Percentiles rank a stretch among this genome's conserved stretches.
phyloP scores from a whole-genome alignment of 2,888 invertebrate genomes.

The Melipona bicolor region DNA sequence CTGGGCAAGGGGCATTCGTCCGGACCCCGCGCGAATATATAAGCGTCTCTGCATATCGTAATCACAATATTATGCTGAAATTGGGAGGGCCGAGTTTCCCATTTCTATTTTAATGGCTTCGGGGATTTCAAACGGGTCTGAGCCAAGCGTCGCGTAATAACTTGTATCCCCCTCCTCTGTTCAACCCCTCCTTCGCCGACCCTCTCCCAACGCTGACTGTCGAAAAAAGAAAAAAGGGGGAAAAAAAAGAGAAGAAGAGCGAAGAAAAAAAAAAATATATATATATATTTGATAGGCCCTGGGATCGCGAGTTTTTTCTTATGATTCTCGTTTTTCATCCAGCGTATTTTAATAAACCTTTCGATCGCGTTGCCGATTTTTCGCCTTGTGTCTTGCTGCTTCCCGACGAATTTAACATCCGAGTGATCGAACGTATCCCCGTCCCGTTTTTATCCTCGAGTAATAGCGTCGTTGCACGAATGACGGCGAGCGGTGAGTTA shows the following conservation, averaged over 20 bases:
- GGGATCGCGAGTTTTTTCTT: slow-evolving; percentile 55
- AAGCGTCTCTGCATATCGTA: slow-evolving; percentile 78
- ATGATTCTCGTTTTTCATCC: slow-evolving; percentile 71
- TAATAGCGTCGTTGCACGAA: background rate
- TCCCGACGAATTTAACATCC: background rate
- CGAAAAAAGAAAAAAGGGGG: slow-evolving; percentile 45
- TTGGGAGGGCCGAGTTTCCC: slow-evolving; percentile 81
- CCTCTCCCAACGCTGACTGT: background rate
- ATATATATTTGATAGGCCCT: slow-evolving; percentile 58
- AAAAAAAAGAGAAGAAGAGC: slow-evolving; percentile 16
- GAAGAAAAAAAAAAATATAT: slow-evolving; percentile 25
- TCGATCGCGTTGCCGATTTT: slow-evolving; percentile 33
- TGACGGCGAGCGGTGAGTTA: too few species aligned
- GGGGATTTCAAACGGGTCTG: slow-evolving; percentile 78
- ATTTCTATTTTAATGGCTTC: slow-evolving; percentile 83
- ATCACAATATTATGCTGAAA: slow-evolving; percentile 83
- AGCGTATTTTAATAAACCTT: slow-evolving; percentile 65
- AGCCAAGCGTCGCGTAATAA: slow-evolving; percentile 75
- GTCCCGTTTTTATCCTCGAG: background rate
- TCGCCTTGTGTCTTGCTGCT: slow-evolving; percentile 18
- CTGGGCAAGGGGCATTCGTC: slow-evolving; percentile 75
- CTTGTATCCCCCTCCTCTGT: slow-evolving; percentile 62
- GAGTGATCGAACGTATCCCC: slow-evolving; percentile 3
- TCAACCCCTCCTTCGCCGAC: slow-evolving; percentile 22
- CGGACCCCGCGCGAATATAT: slow-evolving; percentile 69